Base-by-base conservation (phyloP, 2,797 vertebrate genomes). In the Gymnocypris eckloni region DNA sequence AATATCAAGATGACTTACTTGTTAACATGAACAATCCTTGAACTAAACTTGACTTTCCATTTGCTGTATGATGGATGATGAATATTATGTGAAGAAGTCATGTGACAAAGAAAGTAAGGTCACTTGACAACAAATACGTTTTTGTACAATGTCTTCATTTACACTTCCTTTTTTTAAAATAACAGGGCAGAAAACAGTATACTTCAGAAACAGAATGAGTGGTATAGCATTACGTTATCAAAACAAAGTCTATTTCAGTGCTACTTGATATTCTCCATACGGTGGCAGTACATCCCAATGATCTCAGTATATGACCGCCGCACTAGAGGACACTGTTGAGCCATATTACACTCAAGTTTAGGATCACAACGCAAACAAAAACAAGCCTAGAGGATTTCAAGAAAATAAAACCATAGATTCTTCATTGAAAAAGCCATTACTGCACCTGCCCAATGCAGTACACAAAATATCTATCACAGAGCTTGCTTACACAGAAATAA, bases 291-390 rank as follows among this genome's bases (percentile, higher is more conserved):
- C 11, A 61, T 37, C 20, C 18, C 75, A 79, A n/a, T 41, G 16
- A 56, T 59, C 50, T 1, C 33, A 33, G 15, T 22, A 22, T 25
- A 18, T 12, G 25, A 61, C 28, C 7, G n/a, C 16, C 41, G 73
- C 39, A 59, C 77, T 72, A 50, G 76, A 79, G 41, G 83, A 20
- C 83, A 22, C 76, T 72, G 66, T 12, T 72, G 52, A 48, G 25
- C 12, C 76, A 61, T 7, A 64, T 50, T 71, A n/a, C 6, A 10
- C n/a, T 69, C 45, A 33, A 64, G 43, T 84, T 67, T 52, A 67
- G 43, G 33, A 67, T 54, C 37, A 70, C 64, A 76, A 41, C 18
- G 64, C 70, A 75, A 83, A 50, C 73, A 78, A 54, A 52, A 69
- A 78, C 61, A 69, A 69, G 52, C 45, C 33, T 67, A 39, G 43